A percentile compares a stretch with the other conserved stretches of the same genome.
phyloP scores from a whole-genome alignment of 92 coral and sea anemone species.

The Porites cylindrica region DNA sequence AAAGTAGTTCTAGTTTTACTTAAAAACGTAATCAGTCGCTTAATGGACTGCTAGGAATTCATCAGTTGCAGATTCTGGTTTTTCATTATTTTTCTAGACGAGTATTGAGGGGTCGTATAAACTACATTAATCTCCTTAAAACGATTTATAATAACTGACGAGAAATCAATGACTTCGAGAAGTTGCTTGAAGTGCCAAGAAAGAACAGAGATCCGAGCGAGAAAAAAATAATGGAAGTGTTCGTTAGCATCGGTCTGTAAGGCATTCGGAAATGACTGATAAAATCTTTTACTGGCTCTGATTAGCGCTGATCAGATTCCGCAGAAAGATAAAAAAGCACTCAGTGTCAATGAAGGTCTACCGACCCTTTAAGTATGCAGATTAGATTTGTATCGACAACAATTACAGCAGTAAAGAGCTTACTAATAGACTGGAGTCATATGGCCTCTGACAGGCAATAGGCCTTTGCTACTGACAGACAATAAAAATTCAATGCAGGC shows the following conservation, averaged over 20 bases:
- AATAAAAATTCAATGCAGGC: no score
- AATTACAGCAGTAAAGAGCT: neutral
- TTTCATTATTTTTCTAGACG: neutral
- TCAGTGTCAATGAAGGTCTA: neutral
- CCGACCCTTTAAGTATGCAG: neutral
- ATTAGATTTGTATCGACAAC: slow-evolving; percentile 12
- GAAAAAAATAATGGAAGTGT: neutral
- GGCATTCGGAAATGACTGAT: slow-evolving; percentile 28
- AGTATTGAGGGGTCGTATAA: neutral
- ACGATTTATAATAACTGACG: neutral
- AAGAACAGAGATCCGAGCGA: neutral
- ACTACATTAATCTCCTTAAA: neutral
- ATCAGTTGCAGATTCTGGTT: no score
- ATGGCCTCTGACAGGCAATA: no score
- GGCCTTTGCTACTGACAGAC: no score
- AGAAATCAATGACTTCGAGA: neutral
- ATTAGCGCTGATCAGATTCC: neutral
- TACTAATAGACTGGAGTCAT: neutral
- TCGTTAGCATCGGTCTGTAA: neutral
- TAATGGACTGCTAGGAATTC: no score
- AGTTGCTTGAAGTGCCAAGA: neutral
- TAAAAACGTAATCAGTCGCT: no score
- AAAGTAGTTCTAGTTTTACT: no score
- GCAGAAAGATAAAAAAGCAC: slow-evolving; percentile 4
- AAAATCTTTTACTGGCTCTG: neutral